These are phyloP conservation scores for Ophioninae sp. DNA, from an alignment of 2,888 invertebrate genomes.

Conservation along the genomic window DNA sequence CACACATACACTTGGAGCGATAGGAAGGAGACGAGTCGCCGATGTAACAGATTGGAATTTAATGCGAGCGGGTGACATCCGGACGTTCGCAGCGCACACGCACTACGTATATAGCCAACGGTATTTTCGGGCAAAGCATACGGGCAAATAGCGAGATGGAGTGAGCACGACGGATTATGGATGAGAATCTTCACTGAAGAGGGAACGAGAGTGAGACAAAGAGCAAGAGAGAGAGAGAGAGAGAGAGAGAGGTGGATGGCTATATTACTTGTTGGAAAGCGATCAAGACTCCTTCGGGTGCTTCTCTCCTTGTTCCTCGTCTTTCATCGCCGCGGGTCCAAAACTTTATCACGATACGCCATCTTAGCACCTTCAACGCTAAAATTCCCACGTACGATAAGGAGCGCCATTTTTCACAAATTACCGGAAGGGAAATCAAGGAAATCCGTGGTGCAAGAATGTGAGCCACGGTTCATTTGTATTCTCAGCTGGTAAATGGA, in stretches of 20 bases:
- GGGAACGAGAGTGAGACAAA: constrained; percentile 36
- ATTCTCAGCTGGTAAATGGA: too few relatives aligned
- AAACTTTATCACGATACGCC: constrained; percentile 45
- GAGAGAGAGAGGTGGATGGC: constrained; percentile 40
- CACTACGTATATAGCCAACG: constrained; percentile 12
- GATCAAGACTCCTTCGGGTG: constrained; percentile 54
- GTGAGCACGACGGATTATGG: constrained; percentile 58
- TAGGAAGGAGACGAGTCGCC: constrained; percentile 67
- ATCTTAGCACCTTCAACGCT: constrained; percentile 45
- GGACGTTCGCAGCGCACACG: constrained; percentile 39
- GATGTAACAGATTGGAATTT: constrained; percentile 80
- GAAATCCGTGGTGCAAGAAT: background rate
- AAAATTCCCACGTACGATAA: constrained; percentile 13
- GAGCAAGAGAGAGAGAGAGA: constrained; percentile 22
- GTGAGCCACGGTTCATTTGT: background rate
- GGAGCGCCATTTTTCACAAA: background rate
- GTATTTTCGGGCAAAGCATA: constrained; percentile 46
- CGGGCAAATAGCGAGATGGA: constrained; percentile 40
- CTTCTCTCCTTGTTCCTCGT: constrained; percentile 19
- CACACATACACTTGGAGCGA: constrained; percentile 47
- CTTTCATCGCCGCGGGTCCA: background rate
- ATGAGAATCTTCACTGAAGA: constrained; percentile 53
- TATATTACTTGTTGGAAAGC: constrained; percentile 62
- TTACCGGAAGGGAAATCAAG: background rate
- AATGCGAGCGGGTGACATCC: constrained; percentile 75